Evolutionary conservation across 2,888 invertebrate species (phyloP), one percentile per base, ranked within the genome.

Genomic region (Chelonus formosanus): DNA sequence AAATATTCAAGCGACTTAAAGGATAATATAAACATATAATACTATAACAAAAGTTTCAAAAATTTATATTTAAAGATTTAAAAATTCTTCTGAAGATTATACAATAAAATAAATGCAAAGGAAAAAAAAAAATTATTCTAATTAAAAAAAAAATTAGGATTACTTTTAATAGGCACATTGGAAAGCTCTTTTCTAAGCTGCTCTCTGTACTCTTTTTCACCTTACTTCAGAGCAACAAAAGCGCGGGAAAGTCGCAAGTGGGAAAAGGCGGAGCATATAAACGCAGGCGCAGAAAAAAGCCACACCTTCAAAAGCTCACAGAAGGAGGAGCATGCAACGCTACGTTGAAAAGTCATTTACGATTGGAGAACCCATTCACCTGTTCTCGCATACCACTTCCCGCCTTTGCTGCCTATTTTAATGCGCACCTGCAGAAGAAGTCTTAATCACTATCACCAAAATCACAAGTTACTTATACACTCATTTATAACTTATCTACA

Each of bases 341-440:
- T 67, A 56, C 44, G 75, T 73, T 67, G 67, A 63, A 74, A 75
- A 76, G 76, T 70, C 73, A 77, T 73, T 76, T 75, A 73, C 75
- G 76, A 82, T 82, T 82, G 82, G 82, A 78, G 79, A 81, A 73
- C 75, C 71, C 72, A 71, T 77, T 79, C 79, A 80, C 79, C 80
- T 78, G 78, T 76, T 68, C 44, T 40, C 61, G 43, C 10, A 44
- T 67, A 50, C 67, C 67, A 69, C 65, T 59, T 67, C 63, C 73
- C 68, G 47, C 54, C 53, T 56, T 45, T 67, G 57, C 52, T 59
- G 64, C 47, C 56, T 63, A 50, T 61, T 34, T 58, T 53, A 53
- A 61, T 35, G 53, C 53, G 31, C 61, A 61, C 61, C 53, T 61
- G 61, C 44, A 43, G n/a, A 61, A 53, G 20, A 61, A 43, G 34